These are phyloP conservation scores for Mesoclemmys tuberculata DNA, from an alignment of 2,113 vertebrate species.

Conservation along the genomic window DNA sequence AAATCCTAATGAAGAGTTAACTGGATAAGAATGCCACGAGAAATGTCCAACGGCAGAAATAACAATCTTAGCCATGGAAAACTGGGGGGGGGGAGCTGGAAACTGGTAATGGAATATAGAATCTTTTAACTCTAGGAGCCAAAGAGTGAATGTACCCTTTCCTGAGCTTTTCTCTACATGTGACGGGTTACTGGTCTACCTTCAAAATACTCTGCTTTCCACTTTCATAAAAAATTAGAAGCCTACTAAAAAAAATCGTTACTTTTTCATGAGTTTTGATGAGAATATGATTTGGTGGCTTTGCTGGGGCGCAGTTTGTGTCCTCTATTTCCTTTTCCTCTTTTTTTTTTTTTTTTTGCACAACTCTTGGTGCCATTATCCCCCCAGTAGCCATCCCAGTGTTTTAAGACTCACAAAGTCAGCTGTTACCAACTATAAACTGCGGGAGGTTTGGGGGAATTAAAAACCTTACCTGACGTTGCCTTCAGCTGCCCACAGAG, in stretches of 20 bases:
- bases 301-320: no score
- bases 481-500: background rate
- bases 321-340: background rate
- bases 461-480: background rate
- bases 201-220: background rate
- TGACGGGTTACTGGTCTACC: background rate
- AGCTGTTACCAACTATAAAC: background rate
- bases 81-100: background rate
- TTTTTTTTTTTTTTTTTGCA: rapidly evolving
- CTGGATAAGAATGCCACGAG: no score
- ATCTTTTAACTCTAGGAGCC: background rate
- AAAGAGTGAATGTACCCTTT: background rate
- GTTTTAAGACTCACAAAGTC: background rate
- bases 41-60: background rate
- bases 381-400: background rate
- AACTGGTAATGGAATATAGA: background rate
- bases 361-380: background rate
- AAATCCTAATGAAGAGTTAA: background rate
- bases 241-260: no score
- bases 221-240: background rate
- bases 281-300: no score
- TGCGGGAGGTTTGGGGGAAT: background rate
- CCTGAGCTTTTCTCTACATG: rapidly evolving
- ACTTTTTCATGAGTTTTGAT: no score
- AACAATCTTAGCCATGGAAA: background rate